These are phyloP conservation scores for Oscarella lobularis DNA, from an alignment of 37 sponge, comb jelly and placozoan species.

Conservation along the genomic window DNA sequence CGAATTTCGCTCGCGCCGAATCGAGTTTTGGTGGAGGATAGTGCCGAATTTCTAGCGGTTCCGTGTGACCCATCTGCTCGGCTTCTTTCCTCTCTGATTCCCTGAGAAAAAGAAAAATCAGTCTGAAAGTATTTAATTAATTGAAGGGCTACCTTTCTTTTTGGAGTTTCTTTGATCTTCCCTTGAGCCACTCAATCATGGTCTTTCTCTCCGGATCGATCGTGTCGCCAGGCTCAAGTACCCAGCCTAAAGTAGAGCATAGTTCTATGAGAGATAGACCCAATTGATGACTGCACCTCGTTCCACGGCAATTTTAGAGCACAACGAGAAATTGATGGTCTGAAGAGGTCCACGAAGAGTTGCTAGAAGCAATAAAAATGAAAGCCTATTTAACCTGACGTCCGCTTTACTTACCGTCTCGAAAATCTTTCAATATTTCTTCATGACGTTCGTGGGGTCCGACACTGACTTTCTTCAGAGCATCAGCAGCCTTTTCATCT, in stretches of 20 bases:
- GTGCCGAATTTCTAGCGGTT: background rate
- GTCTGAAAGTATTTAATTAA: background rate
- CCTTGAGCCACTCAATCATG: constrained; percentile 46
- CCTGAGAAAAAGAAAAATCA: background rate
- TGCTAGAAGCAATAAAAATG: background rate
- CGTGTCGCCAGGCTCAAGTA: constrained; percentile 40
- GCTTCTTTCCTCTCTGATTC: constrained; percentile 1
- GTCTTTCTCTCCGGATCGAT: constrained; percentile 66
- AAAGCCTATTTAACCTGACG: background rate
- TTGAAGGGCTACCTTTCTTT: constrained; percentile 31
- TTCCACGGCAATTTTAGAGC: constrained; percentile 7
- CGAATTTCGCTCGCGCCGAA: background rate
- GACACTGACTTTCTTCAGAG: background rate
- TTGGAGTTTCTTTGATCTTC: constrained; percentile 27
- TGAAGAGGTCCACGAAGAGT: background rate
- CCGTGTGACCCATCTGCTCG: background rate
- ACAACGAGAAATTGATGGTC: background rate
- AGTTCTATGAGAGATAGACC: background rate
- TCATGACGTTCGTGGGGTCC: background rate
- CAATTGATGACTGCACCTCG: background rate
- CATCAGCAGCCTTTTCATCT: too few species aligned
- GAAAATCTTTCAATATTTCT: background rate
- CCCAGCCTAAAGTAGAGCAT: constrained; percentile 44
- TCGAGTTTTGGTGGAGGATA: background rate
- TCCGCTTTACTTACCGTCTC: background rate